These are phyloP conservation scores for Melanocharis versteri DNA, from an alignment of 2,113 vertebrate genomes.

Conservation along the genomic window DNA sequence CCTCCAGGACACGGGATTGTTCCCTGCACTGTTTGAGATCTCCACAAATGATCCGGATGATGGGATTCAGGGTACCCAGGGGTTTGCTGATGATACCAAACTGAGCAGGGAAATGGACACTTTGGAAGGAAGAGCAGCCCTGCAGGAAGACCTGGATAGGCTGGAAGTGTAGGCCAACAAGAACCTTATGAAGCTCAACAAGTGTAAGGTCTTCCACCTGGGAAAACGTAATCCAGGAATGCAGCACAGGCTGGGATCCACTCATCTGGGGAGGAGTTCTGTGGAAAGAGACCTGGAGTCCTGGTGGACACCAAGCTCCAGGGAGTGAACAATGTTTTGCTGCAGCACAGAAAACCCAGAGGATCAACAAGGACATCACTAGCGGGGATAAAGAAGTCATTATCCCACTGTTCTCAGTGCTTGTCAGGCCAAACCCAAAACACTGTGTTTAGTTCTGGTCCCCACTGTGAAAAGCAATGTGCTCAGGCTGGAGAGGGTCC, in stretches of 20 bases:
- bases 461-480: accelerated
- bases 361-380: background rate
- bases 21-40: background rate
- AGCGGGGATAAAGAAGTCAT: background rate
- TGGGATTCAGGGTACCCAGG: background rate
- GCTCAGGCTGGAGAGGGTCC: background rate
- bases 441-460: background rate
- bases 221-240: background rate
- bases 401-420: background rate
- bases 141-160: background rate
- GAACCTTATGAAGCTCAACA: background rate
- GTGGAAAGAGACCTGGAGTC: background rate
- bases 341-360: background rate
- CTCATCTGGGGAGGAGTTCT: background rate
- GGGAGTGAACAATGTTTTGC: background rate
- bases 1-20: background rate
- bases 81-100: background rate
- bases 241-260: background rate
- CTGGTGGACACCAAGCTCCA: background rate
- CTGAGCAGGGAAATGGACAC: background rate
- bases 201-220: background rate
- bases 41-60: background rate
- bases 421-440: background rate
- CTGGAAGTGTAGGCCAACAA: background rate
- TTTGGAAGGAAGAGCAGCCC: background rate